phyloP scores from a whole-genome alignment of 1,140 invertebrate genomes.

The Bombus vancouverensis region DNA sequence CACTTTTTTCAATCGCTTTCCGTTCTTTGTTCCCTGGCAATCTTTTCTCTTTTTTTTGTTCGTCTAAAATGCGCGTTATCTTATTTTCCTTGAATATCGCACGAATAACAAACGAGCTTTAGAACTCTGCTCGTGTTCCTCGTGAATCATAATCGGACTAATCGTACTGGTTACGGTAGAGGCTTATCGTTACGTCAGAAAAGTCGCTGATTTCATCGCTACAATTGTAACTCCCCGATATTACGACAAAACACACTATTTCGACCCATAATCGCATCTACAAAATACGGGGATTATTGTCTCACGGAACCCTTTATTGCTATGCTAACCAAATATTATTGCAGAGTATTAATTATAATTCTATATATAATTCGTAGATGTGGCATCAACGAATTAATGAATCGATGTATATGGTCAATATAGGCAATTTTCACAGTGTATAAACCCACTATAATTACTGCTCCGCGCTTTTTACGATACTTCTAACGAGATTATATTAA shows the following conservation, averaged over 20 bases:
- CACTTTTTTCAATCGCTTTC: background rate
- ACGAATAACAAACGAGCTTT: background rate
- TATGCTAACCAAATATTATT: background rate
- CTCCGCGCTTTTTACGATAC: no score
- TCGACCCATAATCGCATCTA: background rate
- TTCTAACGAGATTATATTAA: no score
- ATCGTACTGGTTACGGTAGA: constrained; percentile 21
- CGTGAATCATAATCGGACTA: constrained; percentile 47
- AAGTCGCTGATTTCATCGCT: constrained; percentile 49
- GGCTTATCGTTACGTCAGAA: constrained; percentile 46
- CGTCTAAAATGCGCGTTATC: background rate
- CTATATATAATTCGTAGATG: background rate
- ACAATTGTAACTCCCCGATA: constrained; percentile 5
- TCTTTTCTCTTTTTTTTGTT: no score
- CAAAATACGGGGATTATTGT: background rate
- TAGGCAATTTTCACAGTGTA: background rate
- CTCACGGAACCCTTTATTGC: no score
- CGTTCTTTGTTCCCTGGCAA: background rate
- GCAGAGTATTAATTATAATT: background rate
- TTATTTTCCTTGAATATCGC: background rate
- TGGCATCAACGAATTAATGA: background rate
- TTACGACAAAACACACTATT: background rate
- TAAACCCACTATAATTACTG: no score
- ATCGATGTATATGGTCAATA: background rate
- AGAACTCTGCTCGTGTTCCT: background rate